Percentiles rank a stretch among this genome's conserved stretches.
phyloP scores from a whole-genome alignment of 37 sponge, comb jelly and placozoan genomes.

The Beroe ovata region DNA sequence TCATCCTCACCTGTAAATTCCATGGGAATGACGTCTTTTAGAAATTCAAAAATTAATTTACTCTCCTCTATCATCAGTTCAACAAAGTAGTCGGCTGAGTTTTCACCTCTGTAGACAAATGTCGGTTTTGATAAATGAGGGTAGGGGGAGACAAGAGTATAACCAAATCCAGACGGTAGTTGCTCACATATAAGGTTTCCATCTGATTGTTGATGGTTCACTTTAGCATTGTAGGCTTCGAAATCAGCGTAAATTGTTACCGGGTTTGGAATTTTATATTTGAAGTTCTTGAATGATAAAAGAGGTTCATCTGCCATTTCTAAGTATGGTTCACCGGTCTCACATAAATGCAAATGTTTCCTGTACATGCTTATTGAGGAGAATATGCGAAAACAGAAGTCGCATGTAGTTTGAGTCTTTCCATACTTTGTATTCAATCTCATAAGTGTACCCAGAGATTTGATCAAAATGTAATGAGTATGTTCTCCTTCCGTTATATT shows the following conservation, averaged over 20 bases:
- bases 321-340: background rate
- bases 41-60: background rate
- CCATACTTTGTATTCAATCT: background rate
- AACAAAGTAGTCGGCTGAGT: slow-evolving; percentile 1
- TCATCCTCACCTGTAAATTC: background rate
- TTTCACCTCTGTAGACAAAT: background rate
- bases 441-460: background rate
- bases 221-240: background rate
- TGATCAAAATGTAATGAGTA: background rate
- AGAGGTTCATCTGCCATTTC: background rate
- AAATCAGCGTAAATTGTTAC: slow-evolving; percentile 15
- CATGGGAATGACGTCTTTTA: background rate
- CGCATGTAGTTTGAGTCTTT: background rate
- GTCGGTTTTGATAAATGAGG: background rate
- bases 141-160: slow-evolving; percentile 3
- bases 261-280: background rate
- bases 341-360: slow-evolving; percentile 8
- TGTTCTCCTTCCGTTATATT: background rate
- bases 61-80: background rate
- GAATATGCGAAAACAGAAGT: background rate
- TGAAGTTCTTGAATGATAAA: background rate
- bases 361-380: background rate
- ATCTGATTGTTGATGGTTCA: background rate
- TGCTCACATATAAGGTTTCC: background rate
- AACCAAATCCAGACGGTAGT: slow-evolving; percentile 31